Conservation (phyloP, 2,888 invertebrate species). For the Lithosia quadra region DNA sequence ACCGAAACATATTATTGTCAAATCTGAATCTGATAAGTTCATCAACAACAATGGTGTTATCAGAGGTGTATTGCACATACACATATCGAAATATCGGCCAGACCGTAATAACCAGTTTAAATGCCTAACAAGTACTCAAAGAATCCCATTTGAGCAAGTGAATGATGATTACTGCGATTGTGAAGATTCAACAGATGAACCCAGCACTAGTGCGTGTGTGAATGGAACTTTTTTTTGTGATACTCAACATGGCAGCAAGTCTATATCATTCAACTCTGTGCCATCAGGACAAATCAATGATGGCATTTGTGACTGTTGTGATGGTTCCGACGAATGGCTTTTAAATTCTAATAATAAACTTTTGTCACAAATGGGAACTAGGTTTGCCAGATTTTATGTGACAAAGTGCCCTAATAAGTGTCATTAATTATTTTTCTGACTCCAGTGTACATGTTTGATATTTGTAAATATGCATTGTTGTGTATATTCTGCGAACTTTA, state of each 20-base stretch:
- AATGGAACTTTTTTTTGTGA: constrained; percentile 94
- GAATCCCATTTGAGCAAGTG: constrained; percentile 78
- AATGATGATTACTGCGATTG: constrained; percentile 97
- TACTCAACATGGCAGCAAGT: constrained; percentile 78
- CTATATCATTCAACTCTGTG: constrained; percentile 73
- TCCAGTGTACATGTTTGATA: background rate
- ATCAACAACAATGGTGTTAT: constrained; percentile 77
- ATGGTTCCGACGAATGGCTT: constrained; percentile 95
- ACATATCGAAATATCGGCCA: constrained; percentile 75
- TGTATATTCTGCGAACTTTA: constrained; percentile 2
- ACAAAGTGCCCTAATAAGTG: constrained; percentile 66
- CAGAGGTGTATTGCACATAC: constrained; percentile 72
- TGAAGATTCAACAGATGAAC: constrained; percentile 91
- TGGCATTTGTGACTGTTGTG: constrained; percentile 97
- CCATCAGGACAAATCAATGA: constrained; percentile 96
- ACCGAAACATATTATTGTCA: constrained; percentile 40
- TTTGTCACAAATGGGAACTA: constrained; percentile 68
- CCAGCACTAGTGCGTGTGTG: constrained; percentile 96
- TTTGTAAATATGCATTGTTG: constrained; percentile 3
- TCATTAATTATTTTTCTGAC: constrained; percentile 7
- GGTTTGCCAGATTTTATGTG: constrained; percentile 70
- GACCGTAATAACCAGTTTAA: constrained; percentile 73
- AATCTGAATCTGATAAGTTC: constrained; percentile 73
- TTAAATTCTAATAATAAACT: constrained; percentile 55
- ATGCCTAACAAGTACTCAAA: constrained; percentile 74